Percentiles rank a stretch among this genome's conserved stretches.
phyloP scores from a whole-genome alignment of 2,113 vertebrate genomes.

The Diadophis punctatus region DNA sequence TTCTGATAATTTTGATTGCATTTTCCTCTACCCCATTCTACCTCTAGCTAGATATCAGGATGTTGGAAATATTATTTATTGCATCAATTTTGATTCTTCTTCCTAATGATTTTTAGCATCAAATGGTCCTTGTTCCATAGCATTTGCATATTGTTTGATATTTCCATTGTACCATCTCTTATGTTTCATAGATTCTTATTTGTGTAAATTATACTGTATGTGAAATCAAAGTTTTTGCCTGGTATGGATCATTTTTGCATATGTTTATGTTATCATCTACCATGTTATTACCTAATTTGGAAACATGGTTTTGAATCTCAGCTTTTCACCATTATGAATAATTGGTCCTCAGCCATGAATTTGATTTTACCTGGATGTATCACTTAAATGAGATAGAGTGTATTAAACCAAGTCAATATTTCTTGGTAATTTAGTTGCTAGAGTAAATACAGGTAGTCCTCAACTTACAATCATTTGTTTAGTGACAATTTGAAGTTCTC shows the following conservation, averaged over 20 bases:
- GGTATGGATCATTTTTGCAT: neutral
- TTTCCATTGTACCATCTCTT: neutral
- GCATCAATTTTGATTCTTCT: neutral
- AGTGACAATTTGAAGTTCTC: too few species aligned
- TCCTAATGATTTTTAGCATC: neutral
- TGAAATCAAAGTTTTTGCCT: neutral
- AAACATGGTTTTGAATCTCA: neutral
- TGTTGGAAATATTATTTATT: neutral
- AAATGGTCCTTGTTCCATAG: neutral
- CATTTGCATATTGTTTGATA: neutral
- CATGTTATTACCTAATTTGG: neutral
- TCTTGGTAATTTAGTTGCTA: neutral
- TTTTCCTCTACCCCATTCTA: neutral
- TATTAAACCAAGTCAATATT: neutral
- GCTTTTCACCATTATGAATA: neutral
- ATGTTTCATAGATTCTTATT: neutral
- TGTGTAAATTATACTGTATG: neutral
- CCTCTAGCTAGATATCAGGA: neutral
- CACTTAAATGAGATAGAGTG: neutral
- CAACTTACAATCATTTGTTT: too few species aligned
- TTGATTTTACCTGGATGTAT: neutral
- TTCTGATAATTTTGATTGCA: neutral
- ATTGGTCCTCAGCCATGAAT: neutral
- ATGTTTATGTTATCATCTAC: neutral
- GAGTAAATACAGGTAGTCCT: neutral